A percentile compares a stretch with the other conserved stretches of the same genome.
Conservation (phyloP, 2,113 vertebrate species). For the Microcebus ravelobensis region DNA sequence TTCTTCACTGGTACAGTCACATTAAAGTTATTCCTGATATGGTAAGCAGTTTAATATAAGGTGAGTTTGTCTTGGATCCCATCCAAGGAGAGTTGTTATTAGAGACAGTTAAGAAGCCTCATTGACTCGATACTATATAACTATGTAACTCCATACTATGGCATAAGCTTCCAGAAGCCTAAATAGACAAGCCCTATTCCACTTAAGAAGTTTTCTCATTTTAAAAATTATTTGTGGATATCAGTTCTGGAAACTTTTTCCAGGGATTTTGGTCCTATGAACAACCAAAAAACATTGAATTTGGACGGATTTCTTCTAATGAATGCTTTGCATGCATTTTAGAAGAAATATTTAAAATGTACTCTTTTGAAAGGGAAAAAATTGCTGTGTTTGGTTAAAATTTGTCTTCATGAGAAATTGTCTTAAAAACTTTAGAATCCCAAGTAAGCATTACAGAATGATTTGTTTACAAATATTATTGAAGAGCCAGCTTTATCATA, state of each 20-base stretch:
- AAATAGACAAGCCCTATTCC: neutral
- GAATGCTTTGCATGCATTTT: neutral
- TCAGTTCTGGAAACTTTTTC: neutral
- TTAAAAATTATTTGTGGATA: neutral
- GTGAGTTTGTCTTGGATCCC: neutral
- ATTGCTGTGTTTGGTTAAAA: neutral
- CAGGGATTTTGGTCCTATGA: neutral
- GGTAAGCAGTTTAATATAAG: neutral
- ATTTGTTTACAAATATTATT: neutral
- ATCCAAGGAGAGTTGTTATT: neutral
- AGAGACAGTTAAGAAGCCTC: neutral
- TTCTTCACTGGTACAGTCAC: neutral
- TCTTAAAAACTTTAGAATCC: slow-evolving; percentile 55
- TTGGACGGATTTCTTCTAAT: neutral
- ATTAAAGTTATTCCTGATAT: neutral
- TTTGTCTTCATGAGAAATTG: neutral
- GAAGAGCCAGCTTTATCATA: neutral
- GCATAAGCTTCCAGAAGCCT: neutral
- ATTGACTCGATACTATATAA: neutral
- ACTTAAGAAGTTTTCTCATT: neutral
- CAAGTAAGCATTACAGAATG: neutral
- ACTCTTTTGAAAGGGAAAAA: neutral
- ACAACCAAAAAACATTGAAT: neutral
- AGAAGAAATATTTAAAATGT: neutral
- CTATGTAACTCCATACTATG: no score